phyloP scores from a whole-genome alignment of 30 jellyfish, hydroid and myxozoan species.

The Mastigias papua region DNA sequence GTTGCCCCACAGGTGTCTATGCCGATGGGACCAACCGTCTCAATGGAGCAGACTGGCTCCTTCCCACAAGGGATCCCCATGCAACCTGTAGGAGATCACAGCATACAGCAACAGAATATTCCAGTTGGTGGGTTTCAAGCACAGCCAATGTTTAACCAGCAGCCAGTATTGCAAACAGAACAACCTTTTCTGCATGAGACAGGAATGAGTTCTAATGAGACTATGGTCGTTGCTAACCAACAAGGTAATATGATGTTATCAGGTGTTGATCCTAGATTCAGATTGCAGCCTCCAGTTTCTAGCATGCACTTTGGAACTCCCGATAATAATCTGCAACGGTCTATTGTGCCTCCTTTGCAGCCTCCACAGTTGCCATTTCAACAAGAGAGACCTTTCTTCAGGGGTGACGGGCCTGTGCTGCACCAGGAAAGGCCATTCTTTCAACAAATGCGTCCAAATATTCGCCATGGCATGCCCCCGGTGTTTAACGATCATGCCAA shows the following conservation, averaged over 20 bases:
- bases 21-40: constrained; percentile 8
- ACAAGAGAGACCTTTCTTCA: constrained; percentile 18
- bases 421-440: constrained; percentile 35
- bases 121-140: constrained; percentile 11
- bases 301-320: constrained; percentile 24
- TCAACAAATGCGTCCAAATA: constrained; percentile 29
- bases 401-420: not conserved
- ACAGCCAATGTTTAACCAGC: constrained; percentile 24
- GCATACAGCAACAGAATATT: constrained; percentile 1
- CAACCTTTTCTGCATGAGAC: constrained; percentile 3
- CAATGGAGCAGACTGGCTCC: constrained; percentile 11
- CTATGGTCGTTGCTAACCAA: not conserved
- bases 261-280: constrained; percentile 7
- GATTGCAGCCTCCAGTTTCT: constrained; percentile 30
- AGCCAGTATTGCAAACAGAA: constrained; percentile 7
- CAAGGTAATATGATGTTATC: constrained; percentile 15
- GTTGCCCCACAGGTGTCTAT: not conserved
- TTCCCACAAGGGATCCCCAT: constrained; percentile 10
- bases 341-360: constrained; percentile 14
- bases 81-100: not conserved
- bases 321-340: not conserved
- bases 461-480: constrained; percentile 37
- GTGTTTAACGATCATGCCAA: not conserved
- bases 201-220: not conserved
- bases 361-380: constrained; percentile 20